Base-by-base conservation (phyloP, 2,888 invertebrate genomes). In the Drosophila antonietae region DNA sequence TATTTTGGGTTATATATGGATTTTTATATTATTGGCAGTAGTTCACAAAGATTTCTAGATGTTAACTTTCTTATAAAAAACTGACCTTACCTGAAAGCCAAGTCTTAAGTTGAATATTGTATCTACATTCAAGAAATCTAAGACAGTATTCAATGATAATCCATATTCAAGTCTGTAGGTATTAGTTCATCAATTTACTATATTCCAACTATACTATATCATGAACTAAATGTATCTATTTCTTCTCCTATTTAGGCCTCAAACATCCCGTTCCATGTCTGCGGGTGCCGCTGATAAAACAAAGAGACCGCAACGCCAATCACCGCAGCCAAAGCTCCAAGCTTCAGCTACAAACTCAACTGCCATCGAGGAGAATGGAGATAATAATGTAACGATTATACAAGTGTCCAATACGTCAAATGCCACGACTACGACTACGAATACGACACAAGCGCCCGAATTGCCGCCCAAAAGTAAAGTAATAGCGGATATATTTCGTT, bases 371-470 rank as follows among this genome's bases (percentile, higher is more conserved):
- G 83, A 87, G 46, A 44, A 53, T 10, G 56, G 64, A 23, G 85
- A 89, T 47, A 92, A 94, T 0, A 95, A 95, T 74, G 92, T 95
- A 39, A 95, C 95, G 31, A 95, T 95, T 0, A 95, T 95, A n/a
- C 93, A 95, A 93, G 94, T 95, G 1, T 94, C 94, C 0, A 94
- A 94, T 68, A 75, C 73, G 28, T 55, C 70, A 28, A 75, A 59
- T 55, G 68, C 52, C 18, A 79, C 72, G 59, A 65, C 55, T n/a
- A 81, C 52, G n/a, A 47, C 28, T 15, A 15, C 47, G 15, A 49
- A 49, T 35, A 75, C 76, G 37, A 66, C 71, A 47, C 78, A 83
- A 68, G 86, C 89, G 53, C 86, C 91, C 31, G 90, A 88, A 68
- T 68, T 90, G 72, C 90, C 91, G 66, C 81, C 87, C 55, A 89